Conservation (phyloP, 2,888 invertebrate genomes). For the Nomada ruficornis region DNA sequence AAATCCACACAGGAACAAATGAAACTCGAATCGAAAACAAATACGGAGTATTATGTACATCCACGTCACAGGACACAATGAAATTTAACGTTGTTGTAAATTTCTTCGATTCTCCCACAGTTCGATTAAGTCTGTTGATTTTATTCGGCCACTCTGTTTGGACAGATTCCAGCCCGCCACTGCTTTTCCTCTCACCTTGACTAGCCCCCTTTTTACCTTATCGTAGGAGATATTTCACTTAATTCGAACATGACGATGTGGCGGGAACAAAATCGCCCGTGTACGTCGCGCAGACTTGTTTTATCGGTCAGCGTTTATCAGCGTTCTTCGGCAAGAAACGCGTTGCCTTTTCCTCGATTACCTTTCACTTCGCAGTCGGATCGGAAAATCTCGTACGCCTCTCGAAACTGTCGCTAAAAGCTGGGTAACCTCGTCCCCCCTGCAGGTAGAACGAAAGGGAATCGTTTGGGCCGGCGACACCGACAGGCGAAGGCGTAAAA, state of each 20-base stretch:
- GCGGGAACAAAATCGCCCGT: conserved; percentile 29
- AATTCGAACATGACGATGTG: conserved; percentile 22
- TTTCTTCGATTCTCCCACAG: background rate
- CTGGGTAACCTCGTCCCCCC: conserved; percentile 8
- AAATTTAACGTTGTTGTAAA: background rate
- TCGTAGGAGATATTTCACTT: conserved; percentile 28
- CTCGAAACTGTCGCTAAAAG: conserved; percentile 61
- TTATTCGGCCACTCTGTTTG: background rate
- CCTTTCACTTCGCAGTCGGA: conserved; percentile 58
- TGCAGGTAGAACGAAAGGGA: conserved; percentile 3
- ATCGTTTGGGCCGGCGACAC: conserved; percentile 20
- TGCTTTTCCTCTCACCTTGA: background rate
- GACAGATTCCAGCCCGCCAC: background rate
- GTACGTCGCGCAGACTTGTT: conserved; percentile 29
- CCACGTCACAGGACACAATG: background rate
- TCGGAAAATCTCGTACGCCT: conserved; percentile 58
- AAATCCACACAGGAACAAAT: no score
- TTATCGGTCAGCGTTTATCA: conserved; percentile 36
- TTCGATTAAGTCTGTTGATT: conserved; percentile 5
- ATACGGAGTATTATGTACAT: background rate
- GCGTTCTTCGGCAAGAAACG: conserved; percentile 33
- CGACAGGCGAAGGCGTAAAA: background rate
- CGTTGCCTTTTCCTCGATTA: conserved; percentile 58
- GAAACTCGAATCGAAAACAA: no score
- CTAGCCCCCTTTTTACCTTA: conserved; percentile 25